Evolutionary conservation across 2,797 vertebrate genomes (phyloP).

Genomic region (Hirundo rustica): DNA sequence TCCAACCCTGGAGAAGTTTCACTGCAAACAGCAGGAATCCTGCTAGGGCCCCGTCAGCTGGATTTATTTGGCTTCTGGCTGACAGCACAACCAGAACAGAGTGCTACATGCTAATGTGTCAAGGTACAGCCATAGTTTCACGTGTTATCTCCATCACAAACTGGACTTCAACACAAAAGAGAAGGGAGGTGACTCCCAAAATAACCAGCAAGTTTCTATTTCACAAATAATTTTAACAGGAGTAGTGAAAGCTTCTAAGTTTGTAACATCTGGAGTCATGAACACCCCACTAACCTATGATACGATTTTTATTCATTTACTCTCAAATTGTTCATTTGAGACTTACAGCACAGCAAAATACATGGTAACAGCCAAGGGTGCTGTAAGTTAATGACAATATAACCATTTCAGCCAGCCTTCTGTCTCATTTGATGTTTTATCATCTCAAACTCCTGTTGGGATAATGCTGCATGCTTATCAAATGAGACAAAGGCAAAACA

Average conservation of each 20-base stretch:
- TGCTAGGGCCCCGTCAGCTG: neutral
- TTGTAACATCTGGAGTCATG: neutral
- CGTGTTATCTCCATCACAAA: neutral
- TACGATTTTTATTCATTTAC: constrained; percentile 13
- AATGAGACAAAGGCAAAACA: constrained; percentile 23
- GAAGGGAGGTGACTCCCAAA: neutral
- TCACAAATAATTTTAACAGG: neutral
- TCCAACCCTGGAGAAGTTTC: neutral
- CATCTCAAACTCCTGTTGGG: constrained; percentile 25
- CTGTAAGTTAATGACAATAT: neutral
- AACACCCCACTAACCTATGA: neutral
- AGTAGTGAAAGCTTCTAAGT: neutral
- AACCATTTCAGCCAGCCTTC: constrained; percentile 19
- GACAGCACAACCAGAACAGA: neutral
- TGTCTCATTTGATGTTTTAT: neutral
- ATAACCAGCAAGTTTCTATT: neutral
- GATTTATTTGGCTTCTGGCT: neutral
- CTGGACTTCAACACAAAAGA: neutral
- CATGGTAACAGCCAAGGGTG: neutral
- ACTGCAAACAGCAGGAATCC: neutral
- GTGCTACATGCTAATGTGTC: neutral
- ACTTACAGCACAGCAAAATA: neutral
- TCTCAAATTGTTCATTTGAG: constrained; percentile 6
- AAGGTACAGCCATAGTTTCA: neutral
- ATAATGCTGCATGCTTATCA: constrained; percentile 8